Evolutionary conservation across 2,797 vertebrate genomes (phyloP), one percentile per base, ranked within the genome.

Genomic region (Vespertilio murinus): DNA sequence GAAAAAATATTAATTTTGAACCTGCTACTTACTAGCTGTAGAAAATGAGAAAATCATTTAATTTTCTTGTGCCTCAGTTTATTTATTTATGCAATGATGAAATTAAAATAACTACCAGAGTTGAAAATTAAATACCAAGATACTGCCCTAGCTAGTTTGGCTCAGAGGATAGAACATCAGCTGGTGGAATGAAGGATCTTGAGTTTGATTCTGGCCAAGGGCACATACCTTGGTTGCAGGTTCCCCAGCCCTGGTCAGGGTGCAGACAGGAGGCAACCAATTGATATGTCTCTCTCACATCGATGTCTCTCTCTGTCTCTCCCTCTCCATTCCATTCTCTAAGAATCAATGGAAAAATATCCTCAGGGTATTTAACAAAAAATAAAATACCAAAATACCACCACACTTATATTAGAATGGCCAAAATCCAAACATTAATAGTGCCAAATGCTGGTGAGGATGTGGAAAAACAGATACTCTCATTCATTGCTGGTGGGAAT

Each of bases 91-190:
- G 6, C 22, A 70, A 77, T 65, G 42, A 90, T 35, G 23, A 45
- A 79, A 79, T 92, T 92, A 87, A 88, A 74, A 83, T 49, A 92
- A 35, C 45, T 67, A 77, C 23, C 45, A 70, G 88, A 94, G 77
- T 70, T 52, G 5, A 6, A 91, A 88, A 65, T 92, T 73, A 86
- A 93, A 86, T 59, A 64, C 64, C 75, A 47, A 52, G 22, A 70
- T 67, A 38, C 30, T 64, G 28, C 59, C 59, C 28, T 61, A 61
- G 59, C 59, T 61, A 12, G 59, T 61, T 61, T 30, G 28, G 59
- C 59, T 61, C 59, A 61, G 59, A 61, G 59, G 59, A 6, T 13
- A 61, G 56, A 30, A 13, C 59, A 61, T 59, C 25, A 59, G 23
- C 56, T 5, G 5, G 56, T 1, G 10, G 11, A 28, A 4, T 59